phyloP scores from a whole-genome alignment of 2,888 invertebrate genomes.

The Elegia similella region DNA sequence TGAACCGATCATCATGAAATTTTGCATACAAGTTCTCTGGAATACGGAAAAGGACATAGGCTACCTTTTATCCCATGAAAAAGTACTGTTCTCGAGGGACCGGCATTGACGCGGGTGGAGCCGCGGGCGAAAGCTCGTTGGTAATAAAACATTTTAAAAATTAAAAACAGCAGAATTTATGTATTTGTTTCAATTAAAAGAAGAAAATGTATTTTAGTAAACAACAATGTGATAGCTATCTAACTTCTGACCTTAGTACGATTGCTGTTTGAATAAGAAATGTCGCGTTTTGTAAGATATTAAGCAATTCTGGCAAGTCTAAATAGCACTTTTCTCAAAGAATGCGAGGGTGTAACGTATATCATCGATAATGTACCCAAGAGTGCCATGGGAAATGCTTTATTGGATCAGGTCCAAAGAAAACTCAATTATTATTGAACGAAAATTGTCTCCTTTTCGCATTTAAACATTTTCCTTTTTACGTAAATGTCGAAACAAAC shows the following conservation, averaged over 20 bases:
- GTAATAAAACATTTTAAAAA: too few species aligned
- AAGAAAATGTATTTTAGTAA: background rate
- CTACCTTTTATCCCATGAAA: too few species aligned
- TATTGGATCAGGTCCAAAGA: slow-evolving; percentile 62
- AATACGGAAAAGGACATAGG: too few species aligned
- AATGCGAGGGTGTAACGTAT: background rate
- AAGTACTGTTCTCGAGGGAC: too few species aligned
- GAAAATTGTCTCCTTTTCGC: slow-evolving; percentile 23
- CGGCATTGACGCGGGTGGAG: too few species aligned
- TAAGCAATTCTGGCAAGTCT: background rate
- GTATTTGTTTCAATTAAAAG: background rate
- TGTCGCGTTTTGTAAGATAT: background rate
- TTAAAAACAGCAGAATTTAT: too few species aligned
- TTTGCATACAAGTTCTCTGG: too few species aligned
- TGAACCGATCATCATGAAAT: too few species aligned
- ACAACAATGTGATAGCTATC: background rate
- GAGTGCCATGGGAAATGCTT: slow-evolving; percentile 43
- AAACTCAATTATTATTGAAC: slow-evolving; percentile 60
- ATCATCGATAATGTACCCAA: slow-evolving; percentile 24
- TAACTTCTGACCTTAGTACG: background rate
- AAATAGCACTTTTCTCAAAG: background rate
- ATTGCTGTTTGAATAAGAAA: background rate
- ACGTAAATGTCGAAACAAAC: too few species aligned
- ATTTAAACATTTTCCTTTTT: background rate
- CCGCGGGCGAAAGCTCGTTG: too few species aligned